Base-by-base conservation (phyloP, 2,797 vertebrate species). In the Fundulus diaphanus region DNA sequence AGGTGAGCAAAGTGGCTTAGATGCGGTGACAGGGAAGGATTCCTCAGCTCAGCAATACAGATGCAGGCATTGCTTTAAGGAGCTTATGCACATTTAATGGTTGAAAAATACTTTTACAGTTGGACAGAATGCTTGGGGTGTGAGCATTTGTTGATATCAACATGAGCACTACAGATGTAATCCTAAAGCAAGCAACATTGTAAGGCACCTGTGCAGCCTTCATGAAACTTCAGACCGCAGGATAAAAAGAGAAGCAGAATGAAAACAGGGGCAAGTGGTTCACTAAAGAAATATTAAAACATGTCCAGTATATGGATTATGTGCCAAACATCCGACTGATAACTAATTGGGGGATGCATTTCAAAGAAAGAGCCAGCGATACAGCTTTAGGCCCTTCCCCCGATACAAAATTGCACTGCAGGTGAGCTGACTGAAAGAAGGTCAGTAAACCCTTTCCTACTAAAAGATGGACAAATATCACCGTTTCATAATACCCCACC, bases 71-170 rank as follows among this genome's bases (percentile, higher is more conserved):
- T 77, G 80, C 87, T 92, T 78, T 86, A 89, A 93, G 88, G 83
- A 82, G 89, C 90, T 91, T 92, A 90, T 86, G 82, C 74, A 79
- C 79, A 80, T 91, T 90, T 87, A 89, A 90, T 85, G 87, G 75
- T 77, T 76, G 77, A 72, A 44, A 89, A 85, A 85, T 73, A 83
- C 70, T 77, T 81, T 79, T 66, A 82, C 68, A 82, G 74, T 51
- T 31, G 77, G 75, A 79, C 76, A 78, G 73, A 85, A 54, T 4
- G 48, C 72, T 69, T 85, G 70, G 85, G 78, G 89, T 86, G 69
- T 82, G 70, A 85, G 75, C 33, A 70, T 59, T 79, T 82, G 78
- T 75, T 80, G 82, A 81, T 87, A 88, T 88, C 87, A 80, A 74
- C 71, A 40, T 70, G 74, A 88, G 81, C 80, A 82, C 76, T 74